Base-by-base conservation (phyloP, 1,140 invertebrate genomes). In the Sycophila sp. region DNA sequence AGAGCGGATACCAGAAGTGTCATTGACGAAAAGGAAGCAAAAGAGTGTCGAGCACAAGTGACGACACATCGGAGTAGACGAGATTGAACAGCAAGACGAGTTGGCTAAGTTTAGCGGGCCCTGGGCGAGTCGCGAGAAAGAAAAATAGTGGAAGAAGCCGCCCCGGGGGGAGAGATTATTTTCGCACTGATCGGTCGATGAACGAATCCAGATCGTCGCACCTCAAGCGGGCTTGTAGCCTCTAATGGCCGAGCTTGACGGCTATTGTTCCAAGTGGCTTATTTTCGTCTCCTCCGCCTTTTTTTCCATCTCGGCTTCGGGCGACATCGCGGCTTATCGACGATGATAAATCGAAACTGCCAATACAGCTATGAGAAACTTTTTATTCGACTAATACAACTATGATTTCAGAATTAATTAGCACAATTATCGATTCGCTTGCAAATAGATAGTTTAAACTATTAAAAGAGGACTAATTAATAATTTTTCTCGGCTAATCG, bases 181-280 rank as follows among this genome's bases (percentile, higher is more conserved):
- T 49, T 63, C 24, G 60, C 24, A 13, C 15, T 19, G 38, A 63
- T 63, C 28, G 60, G 60, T 63, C 60, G 60, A 63, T 63, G 60
- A 32, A 63, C 42, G 60, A 63, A 63, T 63, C 60, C n/a, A 60
- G 58, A 60, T 45, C 24, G 38, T 30, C 19, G 15, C 34, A 58
- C 34, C 10, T 28, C 8, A 8, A 22, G 17, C 5, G n/a, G 30
- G 13, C 32, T 13, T n/a, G n/a, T 10, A 58, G 1, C n/a, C 10
- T 17, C 55, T 58, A 58, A 58, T 58, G 55, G 19, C 17, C 42
- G 42, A 38, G 34, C 32, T 30, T 10, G 15, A 11, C 19, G 17
- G 30, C 55, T 8, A 58, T 58, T 58, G 38, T 58, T 40, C 38
- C 19, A 26, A 58, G 17, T 36, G 32, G n/a, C n/a, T n/a, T n/a